Evolutionary conservation across 2,797 vertebrate species (phyloP).

Genomic region (Cynodonichthys magdalenae): DNA sequence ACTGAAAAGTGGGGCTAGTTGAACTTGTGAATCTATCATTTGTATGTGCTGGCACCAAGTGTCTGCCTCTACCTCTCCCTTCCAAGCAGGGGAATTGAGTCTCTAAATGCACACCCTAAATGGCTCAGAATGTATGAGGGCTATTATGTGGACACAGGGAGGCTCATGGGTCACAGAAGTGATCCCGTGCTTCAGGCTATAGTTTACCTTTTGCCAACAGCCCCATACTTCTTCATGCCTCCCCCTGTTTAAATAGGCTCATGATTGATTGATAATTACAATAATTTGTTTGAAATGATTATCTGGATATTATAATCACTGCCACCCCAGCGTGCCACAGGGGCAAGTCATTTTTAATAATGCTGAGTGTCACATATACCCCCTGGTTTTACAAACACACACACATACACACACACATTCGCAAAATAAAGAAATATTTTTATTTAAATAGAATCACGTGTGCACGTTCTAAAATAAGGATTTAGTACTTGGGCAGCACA

Average conservation of each 20-base stretch:
- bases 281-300: constrained; percentile 96
- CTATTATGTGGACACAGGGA: constrained; percentile 82
- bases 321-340: constrained; percentile 73
- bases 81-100: constrained; percentile 72
- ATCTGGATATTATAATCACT: constrained; percentile 89
- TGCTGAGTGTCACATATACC: constrained; percentile 80
- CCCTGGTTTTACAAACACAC: constrained; percentile 67
- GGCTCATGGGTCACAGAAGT: constrained; percentile 89
- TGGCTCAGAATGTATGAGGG: constrained; percentile 87
- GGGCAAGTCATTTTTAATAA: constrained; percentile 79
- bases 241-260: constrained; percentile 76
- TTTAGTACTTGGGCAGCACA: no score
- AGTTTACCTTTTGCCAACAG: constrained; percentile 74
- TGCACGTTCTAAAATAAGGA: no score
- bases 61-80: constrained; percentile 15
- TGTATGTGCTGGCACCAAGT: constrained; percentile 31
- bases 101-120: constrained; percentile 74
- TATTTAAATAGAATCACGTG: not conserved
- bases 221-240: constrained; percentile 35
- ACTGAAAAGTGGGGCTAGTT: constrained; percentile 57
- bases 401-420: constrained; percentile 1
- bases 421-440: constrained; percentile 7
- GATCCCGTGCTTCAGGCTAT: constrained; percentile 80
- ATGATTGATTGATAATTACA: constrained; percentile 98
- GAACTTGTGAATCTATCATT: constrained; percentile 41